These are phyloP conservation scores for Cybosia mesomella DNA, from an alignment of 2,888 invertebrate species.

Conservation along the genomic window DNA sequence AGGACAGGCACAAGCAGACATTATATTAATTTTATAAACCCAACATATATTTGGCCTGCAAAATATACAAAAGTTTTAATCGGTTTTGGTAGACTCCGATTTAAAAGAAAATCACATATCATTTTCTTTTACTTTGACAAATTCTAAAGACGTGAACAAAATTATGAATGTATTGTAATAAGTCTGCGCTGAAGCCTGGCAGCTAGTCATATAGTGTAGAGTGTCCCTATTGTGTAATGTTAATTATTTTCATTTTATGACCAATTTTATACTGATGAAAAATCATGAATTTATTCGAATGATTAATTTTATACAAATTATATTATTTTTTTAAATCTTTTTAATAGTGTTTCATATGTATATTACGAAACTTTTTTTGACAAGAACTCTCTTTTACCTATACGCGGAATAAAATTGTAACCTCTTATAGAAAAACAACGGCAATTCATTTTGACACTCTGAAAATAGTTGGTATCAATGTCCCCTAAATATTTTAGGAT, in stretches of 20 bases:
- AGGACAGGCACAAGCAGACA: slow-evolving; percentile 28
- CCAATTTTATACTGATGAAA: neutral
- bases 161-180: slow-evolving; percentile 13
- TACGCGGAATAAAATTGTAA: neutral
- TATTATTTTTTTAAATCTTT: neutral
- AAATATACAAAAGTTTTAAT: slow-evolving; percentile 6
- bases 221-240: slow-evolving; percentile 32
- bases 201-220: slow-evolving; percentile 57
- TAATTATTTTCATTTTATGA: slow-evolving; percentile 28
- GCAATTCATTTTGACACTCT: neutral
- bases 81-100: slow-evolving; percentile 7
- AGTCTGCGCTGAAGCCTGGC: slow-evolving; percentile 44
- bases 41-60: slow-evolving; percentile 1
- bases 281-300: neutral
- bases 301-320: neutral
- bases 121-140: slow-evolving; percentile 13
- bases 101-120: slow-evolving; percentile 18
- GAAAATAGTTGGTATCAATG: neutral
- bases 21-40: neutral
- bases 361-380: neutral
- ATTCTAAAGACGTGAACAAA: slow-evolving; percentile 15
- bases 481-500: neutral
- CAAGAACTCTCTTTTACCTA: neutral
- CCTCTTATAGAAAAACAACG: neutral
- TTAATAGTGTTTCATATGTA: neutral